Evolutionary conservation across 2,113 vertebrate genomes (phyloP).

Genomic region (Percina caprodes): DNA sequence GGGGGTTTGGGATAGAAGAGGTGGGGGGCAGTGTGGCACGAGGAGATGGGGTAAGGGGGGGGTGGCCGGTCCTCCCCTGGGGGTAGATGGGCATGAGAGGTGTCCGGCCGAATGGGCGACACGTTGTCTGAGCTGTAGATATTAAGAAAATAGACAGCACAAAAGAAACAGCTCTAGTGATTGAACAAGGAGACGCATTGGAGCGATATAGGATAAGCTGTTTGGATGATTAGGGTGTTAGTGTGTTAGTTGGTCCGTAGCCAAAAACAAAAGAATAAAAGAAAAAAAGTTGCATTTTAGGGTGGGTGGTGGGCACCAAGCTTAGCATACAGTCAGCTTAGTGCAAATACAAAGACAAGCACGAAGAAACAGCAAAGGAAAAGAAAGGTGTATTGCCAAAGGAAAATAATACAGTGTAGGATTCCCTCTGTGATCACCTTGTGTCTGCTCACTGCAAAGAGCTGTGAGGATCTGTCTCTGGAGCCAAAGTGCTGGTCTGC

Average conservation of each 20-base stretch:
- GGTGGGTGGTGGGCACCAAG: conserved; percentile 67
- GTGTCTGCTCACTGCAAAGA: conserved; percentile 85
- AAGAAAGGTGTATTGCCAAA: conserved; percentile 72
- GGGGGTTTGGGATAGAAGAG: conserved; percentile 82
- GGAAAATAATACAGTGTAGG: conserved; percentile 67
- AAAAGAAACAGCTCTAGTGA: conserved; percentile 84
- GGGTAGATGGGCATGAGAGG: conserved; percentile 84
- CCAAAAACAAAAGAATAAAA: conserved; percentile 55
- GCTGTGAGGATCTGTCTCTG: conserved; percentile 72
- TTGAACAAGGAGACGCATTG: conserved; percentile 79
- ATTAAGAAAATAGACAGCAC: conserved; percentile 84
- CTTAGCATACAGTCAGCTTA: conserved; percentile 77
- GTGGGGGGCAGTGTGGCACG: conserved; percentile 76
- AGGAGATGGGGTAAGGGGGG: conserved; percentile 82
- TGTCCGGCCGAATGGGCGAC: conserved; percentile 88
- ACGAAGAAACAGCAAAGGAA: conserved; percentile 73
- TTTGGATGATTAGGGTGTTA: conserved; percentile 67
- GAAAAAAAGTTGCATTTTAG: conserved; percentile 57
- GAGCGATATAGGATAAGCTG: conserved; percentile 71
- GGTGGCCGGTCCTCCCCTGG: conserved; percentile 84
- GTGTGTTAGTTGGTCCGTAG: conserved; percentile 62
- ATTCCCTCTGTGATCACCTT: conserved; percentile 76
- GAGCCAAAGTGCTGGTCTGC: conserved; percentile 56
- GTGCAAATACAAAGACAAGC: conserved; percentile 76
- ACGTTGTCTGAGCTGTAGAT: conserved; percentile 89